A percentile compares a stretch with the other conserved stretches of the same genome.
Evolutionary conservation across 2,888 invertebrate species (phyloP).

Genomic region (Amphipyra tragopoginis): DNA sequence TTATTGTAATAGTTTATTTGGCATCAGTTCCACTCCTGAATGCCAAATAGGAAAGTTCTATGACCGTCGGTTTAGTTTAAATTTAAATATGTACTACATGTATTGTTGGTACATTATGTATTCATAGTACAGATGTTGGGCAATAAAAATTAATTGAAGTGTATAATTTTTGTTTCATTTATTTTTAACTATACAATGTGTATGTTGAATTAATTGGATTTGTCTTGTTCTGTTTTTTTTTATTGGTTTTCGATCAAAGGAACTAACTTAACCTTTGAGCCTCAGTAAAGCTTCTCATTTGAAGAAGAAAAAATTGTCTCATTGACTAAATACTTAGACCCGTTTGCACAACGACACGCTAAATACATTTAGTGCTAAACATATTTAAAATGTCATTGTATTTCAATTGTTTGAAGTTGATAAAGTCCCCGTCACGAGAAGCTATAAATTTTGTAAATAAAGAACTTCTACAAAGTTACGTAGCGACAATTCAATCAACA

Average conservation of each 20-base stretch:
- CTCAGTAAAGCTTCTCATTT: neutral
- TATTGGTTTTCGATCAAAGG: neutral
- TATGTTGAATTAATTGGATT: conserved; percentile 11
- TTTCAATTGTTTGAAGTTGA: too few species aligned
- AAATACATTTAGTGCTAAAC: too few species aligned
- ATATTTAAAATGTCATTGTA: too few species aligned
- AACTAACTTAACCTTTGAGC: neutral
- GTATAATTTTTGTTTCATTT: conserved; percentile 43
- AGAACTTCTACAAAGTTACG: too few species aligned
- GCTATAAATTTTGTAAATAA: too few species aligned
- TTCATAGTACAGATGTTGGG: conserved; percentile 59
- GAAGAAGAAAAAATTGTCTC: too few species aligned
- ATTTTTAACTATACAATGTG: conserved; percentile 27
- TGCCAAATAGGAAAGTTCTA: conserved; percentile 87
- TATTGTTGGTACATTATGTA: conserved; percentile 58
- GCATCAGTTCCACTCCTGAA: conserved; percentile 80
- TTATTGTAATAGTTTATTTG: conserved; percentile 88
- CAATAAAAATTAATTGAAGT: conserved; percentile 67
- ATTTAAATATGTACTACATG: conserved; percentile 68
- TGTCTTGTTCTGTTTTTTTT: conserved; percentile 1
- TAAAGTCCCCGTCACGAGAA: too few species aligned
- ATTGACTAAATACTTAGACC: too few species aligned
- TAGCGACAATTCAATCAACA: too few species aligned
- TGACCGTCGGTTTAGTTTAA: conserved; percentile 73
- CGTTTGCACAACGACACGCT: too few species aligned